Base-by-base conservation (phyloP, 2,113 vertebrate species). In the Pelecanoides urinatrix region DNA sequence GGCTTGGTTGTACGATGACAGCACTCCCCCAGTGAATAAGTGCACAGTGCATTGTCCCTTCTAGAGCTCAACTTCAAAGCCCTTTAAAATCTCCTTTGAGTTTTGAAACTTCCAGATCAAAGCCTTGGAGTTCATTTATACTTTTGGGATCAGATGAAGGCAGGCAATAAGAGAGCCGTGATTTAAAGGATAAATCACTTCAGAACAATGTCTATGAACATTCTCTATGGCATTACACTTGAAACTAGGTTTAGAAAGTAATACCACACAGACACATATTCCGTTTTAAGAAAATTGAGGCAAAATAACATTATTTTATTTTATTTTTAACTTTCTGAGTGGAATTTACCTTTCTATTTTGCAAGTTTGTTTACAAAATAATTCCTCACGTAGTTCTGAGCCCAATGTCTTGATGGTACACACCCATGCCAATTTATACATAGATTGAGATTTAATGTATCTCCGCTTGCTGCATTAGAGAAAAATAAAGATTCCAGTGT, bases 111-210 rank as follows among this genome's bases (percentile, higher is more conserved):
- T 89, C 87, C 88, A 98, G 98, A 99, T 98, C 98, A 98, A 99
- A 98, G 96, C 94, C 92, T 96, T 97, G 94, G 94, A 97, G 98
- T 93, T 98, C 98, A 98, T 98, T 98, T 94, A 97, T 97, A 98
- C 98, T 98, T 98, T 98, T 97, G 94, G 92, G 97, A 98, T 98
- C 98, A 98, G 98, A 98, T 98, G 97, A 97, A 97, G 95, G 94
- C 96, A 96, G 96, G 71, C 91, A 92, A 87, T 67, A 92, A 96
- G 96, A 95, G 96, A 97, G 96, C 71, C 11, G 3, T 94, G 95
- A 90, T 97, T 97, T 96, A 95, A 95, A 87, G 93, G 94, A 96
- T 97, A 97, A 97, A 97, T 97, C 94, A 95, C 88, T 93, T 94
- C 82, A 93, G 86, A 95, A 96, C 94, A 95, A 96, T 71, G 76